These are phyloP conservation scores for Phrynocephalus forsythii DNA, from an alignment of 2,797 vertebrate genomes.

Conservation along the genomic window DNA sequence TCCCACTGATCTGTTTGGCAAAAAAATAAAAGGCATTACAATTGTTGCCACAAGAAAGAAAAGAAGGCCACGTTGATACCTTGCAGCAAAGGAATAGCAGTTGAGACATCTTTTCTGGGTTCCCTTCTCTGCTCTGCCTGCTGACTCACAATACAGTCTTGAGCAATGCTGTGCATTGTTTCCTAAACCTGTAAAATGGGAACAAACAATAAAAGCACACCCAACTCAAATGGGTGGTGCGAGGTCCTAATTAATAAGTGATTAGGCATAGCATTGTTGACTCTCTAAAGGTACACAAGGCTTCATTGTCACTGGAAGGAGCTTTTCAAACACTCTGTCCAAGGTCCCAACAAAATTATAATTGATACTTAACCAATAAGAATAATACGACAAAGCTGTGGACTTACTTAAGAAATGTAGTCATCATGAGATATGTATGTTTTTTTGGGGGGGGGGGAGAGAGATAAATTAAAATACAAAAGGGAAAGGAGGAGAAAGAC, in stretches of 20 bases:
- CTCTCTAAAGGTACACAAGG: conserved; percentile 66
- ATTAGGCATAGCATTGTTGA: conserved; percentile 70
- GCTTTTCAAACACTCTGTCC: background rate
- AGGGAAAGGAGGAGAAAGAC: background rate
- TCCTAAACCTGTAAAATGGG: conserved; percentile 71
- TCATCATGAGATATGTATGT: background rate
- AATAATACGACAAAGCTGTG: no score
- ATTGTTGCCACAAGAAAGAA: background rate
- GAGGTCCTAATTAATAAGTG: conserved; percentile 72
- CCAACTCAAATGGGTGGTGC: conserved; percentile 65
- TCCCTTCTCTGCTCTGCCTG: conserved; percentile 61
- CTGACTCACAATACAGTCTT: conserved; percentile 68
- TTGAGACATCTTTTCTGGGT: conserved; percentile 14
- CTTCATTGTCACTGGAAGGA: conserved; percentile 36
- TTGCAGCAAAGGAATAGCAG: conserved; percentile 16
- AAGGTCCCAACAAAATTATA: background rate
- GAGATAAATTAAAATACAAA: no score
- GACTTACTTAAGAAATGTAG: background rate
- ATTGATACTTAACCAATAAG: background rate
- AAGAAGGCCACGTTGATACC: background rate
- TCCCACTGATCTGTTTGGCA: background rate
- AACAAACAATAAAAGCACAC: conserved; percentile 65
- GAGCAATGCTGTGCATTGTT: conserved; percentile 65
- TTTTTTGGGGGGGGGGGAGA: background rate
- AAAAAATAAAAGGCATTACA: background rate